Evolutionary conservation across 2,797 vertebrate species (phyloP), one percentile per base, ranked within the genome.

Genomic region (Cephalopachus bancanus): DNA sequence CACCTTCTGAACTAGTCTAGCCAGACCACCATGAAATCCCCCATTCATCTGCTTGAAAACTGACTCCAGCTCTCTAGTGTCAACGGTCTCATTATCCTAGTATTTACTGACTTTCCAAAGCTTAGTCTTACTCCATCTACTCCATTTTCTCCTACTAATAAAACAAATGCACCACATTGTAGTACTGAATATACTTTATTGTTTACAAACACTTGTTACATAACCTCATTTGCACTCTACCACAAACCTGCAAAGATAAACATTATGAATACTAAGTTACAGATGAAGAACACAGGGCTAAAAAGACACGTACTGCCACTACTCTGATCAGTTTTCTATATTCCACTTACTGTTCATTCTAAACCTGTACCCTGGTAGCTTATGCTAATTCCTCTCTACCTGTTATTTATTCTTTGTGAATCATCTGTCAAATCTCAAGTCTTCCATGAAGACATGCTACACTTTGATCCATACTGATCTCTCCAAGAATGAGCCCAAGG

Each of bases 141-240:
- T 30, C 30, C 53, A 65, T 85, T 87, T 79, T 84, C 78, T 74
- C 44, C 74, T 80, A 57, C 7, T 86, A 83, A 86, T 28, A 59
- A 81, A 87, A 76, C 49, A 69, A 88, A 83, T 37, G 19, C n/a
- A 83, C 26, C 2, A 11, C 10, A 22, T 71, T 75, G 65, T 0
- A 72, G 76, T 22, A 44, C 5, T 30, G 67, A 78, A 88, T 37
- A 57, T 12, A 60, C 8, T 72, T 79, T 8, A 53, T 33, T 11
- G 22, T 49, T 90, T 83, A 26, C 20, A 89, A 94, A 90, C 37
- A 92, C n/a, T 84, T 89, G 4, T 74, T 85, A 81, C 4, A 37
- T 37, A 65, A 55, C 22, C 53, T 89, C 65, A 72, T 28, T 49
- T 94, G 37, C 26, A 74, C 16, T 81, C 37, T 44, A 89, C 15